phyloP scores from a whole-genome alignment of 2,888 invertebrate species.

The Folsomia candida region DNA sequence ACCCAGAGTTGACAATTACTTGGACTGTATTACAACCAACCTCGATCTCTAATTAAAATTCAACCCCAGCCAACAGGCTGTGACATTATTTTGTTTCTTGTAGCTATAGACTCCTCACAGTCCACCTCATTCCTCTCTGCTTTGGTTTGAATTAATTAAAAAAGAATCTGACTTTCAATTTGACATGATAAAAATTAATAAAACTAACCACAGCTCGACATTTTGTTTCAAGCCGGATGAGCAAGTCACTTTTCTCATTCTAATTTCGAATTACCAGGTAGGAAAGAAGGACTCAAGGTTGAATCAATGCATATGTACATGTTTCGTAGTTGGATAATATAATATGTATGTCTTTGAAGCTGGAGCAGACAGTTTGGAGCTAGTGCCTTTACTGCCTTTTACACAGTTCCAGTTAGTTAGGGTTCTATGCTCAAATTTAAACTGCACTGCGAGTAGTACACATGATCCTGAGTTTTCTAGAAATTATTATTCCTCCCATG shows the following conservation, averaged over 20 bases:
- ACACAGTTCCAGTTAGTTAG: not conserved
- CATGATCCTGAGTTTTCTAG: not conserved
- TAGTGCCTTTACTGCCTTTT: not conserved
- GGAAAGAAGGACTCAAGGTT: not conserved
- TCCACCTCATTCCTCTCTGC: not conserved
- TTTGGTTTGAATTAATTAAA: not conserved
- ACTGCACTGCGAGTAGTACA: not conserved
- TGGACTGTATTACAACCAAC: conserved; percentile 43
- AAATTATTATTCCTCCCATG: not conserved
- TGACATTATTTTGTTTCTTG: conserved; percentile 41
- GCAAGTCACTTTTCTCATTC: not conserved
- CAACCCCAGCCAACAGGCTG: conserved; percentile 41
- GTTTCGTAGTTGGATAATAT: no score
- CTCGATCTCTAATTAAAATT: conserved; percentile 48
- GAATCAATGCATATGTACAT: no score
- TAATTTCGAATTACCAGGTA: not conserved
- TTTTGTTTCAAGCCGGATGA: not conserved
- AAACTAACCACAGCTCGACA: not conserved
- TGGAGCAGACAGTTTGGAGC: not conserved
- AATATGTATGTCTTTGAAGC: not conserved
- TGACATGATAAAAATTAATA: not conserved
- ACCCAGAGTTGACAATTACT: conserved; percentile 51
- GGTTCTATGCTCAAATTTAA: not conserved
- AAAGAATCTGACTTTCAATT: not conserved
- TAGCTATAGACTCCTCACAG: no score